Conservation (phyloP, 2,797 vertebrate genomes). For the Fringilla coelebs region DNA sequence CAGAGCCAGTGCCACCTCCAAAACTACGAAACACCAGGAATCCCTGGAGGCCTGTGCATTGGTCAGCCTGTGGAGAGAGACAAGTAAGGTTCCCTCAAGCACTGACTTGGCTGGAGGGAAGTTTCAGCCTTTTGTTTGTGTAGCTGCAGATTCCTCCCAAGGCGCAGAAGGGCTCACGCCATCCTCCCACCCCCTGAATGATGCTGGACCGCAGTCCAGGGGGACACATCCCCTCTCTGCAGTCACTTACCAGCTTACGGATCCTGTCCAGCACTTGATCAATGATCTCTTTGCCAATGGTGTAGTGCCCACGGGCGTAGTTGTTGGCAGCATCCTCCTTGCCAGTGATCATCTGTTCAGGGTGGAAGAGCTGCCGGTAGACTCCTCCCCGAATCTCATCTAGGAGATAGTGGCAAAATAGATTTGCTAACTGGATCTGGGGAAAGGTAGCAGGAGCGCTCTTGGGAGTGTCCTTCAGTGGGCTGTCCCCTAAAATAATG, state of each 20-base stretch:
- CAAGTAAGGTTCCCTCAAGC: neutral
- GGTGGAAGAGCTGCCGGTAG: slow-evolving; percentile 79
- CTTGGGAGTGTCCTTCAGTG: accelerated
- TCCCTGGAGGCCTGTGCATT: slow-evolving; percentile 81
- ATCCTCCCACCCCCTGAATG: neutral
- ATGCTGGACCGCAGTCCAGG: neutral
- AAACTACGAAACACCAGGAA: slow-evolving; percentile 70
- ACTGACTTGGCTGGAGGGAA: neutral
- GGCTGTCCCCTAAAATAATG: neutral
- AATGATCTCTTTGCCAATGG: slow-evolving; percentile 79
- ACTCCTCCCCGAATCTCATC: slow-evolving; percentile 75
- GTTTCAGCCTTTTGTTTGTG: neutral
- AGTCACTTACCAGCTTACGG: slow-evolving; percentile 73
- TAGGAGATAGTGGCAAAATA: slow-evolving; percentile 12
- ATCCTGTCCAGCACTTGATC: slow-evolving; percentile 79
- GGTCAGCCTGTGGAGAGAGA: slow-evolving; percentile 53
- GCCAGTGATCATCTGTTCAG: slow-evolving; percentile 64
- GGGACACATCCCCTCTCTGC: neutral
- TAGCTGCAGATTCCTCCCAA: neutral
- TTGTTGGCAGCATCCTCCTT: slow-evolving; percentile 81
- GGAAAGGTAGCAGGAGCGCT: neutral
- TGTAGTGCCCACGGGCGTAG: slow-evolving; percentile 78
- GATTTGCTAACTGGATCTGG: neutral
- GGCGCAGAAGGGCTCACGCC: neutral
- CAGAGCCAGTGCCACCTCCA: slow-evolving; percentile 83